A percentile compares a stretch with the other conserved stretches of the same genome.
Evolutionary conservation across 2,888 invertebrate genomes (phyloP).

Genomic region (Pseudococcus viburni): DNA sequence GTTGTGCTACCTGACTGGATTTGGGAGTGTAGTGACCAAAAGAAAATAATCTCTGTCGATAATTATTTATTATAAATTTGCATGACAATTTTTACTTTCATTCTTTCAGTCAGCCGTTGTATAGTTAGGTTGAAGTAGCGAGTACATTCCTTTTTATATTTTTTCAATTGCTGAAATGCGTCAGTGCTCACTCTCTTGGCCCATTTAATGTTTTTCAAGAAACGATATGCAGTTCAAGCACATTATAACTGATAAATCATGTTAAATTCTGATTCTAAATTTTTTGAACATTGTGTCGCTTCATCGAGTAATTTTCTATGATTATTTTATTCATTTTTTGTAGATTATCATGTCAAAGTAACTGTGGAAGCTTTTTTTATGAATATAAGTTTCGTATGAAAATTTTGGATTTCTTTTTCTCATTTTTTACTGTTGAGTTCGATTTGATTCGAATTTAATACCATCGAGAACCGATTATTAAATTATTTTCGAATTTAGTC

Average conservation of each 20-base stretch:
- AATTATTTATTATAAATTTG: slow-evolving; percentile 39
- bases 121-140: not conserved
- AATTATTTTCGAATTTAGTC: too few relatives aligned
- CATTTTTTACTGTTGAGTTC: not conserved
- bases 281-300: too few relatives aligned
- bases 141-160: not conserved
- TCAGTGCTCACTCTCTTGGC: not conserved
- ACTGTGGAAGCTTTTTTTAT: not conserved
- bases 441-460: not conserved
- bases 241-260: too few relatives aligned
- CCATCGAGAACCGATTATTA: not conserved
- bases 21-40: slow-evolving; percentile 75
- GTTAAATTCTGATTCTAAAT: too few relatives aligned
- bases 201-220: too few relatives aligned
- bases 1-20: slow-evolving; percentile 75
- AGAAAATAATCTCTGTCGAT: slow-evolving; percentile 67
- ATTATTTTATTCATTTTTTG: too few relatives aligned
- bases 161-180: not conserved
- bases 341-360: too few relatives aligned
- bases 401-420: too few relatives aligned
- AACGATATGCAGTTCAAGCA: too few relatives aligned
- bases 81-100: not conserved
- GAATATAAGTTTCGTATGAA: not conserved
- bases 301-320: too few relatives aligned
- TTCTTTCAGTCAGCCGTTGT: not conserved